Conservation (phyloP, 37 sponge, comb jelly and placozoan species). For the Bolinopsis microptera region DNA sequence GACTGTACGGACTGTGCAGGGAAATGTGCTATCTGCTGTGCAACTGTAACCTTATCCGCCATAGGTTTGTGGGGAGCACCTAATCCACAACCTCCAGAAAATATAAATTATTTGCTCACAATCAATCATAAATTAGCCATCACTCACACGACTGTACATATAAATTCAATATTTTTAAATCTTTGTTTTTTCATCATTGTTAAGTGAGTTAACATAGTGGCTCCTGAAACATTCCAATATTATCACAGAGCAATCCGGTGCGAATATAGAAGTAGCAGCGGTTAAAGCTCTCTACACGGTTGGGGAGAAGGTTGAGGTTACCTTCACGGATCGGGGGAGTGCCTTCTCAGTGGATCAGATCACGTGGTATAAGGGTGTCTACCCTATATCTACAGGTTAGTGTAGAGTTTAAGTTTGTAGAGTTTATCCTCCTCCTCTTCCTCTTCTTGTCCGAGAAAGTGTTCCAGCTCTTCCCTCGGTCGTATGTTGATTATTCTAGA, state of each 20-base stretch:
- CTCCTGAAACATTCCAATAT: no score
- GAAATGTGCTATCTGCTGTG: conserved; percentile 11
- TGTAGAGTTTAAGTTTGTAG: no score
- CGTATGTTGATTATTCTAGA: no score
- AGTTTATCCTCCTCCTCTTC: no score
- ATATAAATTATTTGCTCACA: background rate
- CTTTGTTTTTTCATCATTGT: no score
- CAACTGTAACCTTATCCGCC: background rate
- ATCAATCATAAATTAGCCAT: no score
- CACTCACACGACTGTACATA: no score
- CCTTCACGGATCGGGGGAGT: background rate
- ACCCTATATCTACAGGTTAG: conserved; percentile 41
- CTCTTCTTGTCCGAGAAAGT: no score
- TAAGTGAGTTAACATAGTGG: no score
- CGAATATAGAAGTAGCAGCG: background rate
- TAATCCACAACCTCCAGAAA: no score
- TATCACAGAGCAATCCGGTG: background rate
- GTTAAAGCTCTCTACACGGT: background rate
- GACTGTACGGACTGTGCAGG: background rate
- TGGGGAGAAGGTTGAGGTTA: background rate
- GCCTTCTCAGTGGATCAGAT: background rate
- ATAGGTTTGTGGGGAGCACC: conserved; percentile 6
- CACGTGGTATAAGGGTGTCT: conserved; percentile 38
- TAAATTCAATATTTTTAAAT: no score
- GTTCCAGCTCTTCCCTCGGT: no score